Percentiles rank a stretch among this genome's conserved stretches.
Evolutionary conservation across 2,888 invertebrate genomes (phyloP).

Genomic region (Drosophila crucigera): DNA sequence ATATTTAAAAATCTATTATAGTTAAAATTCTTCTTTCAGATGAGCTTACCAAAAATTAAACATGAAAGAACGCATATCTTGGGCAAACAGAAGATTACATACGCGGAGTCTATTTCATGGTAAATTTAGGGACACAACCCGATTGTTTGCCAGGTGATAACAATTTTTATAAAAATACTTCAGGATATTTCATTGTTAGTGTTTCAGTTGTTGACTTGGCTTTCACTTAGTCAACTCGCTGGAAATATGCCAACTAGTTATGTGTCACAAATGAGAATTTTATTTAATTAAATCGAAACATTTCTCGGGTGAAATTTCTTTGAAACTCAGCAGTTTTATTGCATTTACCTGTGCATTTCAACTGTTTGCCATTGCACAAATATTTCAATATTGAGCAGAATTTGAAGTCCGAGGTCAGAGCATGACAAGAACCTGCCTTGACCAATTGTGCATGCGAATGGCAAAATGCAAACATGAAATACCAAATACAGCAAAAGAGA

Average conservation of each 20-base stretch:
- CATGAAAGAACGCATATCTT: not conserved
- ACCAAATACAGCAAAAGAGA: constrained; percentile 5
- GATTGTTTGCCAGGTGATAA: not conserved
- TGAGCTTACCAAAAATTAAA: not conserved
- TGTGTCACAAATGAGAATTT: not conserved
- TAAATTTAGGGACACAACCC: not conserved
- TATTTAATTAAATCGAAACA: not conserved
- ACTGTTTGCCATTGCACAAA: constrained; percentile 18
- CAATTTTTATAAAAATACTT: not conserved
- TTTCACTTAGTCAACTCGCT: not conserved
- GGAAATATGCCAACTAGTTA: not conserved
- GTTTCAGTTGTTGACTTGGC: not conserved
- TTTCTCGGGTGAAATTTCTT: constrained; percentile 1
- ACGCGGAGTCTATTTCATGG: not conserved
- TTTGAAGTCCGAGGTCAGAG: constrained; percentile 14
- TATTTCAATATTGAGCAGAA: constrained; percentile 43
- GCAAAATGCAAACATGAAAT: constrained; percentile 19
- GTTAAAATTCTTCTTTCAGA: not conserved
- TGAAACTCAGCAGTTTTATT: constrained; percentile 20
- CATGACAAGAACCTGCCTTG: constrained; percentile 14
- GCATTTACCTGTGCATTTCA: constrained; percentile 20
- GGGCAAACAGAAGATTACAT: not conserved
- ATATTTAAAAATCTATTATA: not conserved
- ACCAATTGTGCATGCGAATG: constrained; percentile 29
- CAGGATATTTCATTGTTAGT: not conserved